Conservation (phyloP, 2,797 vertebrate genomes). For the Sus cebifrons region DNA sequence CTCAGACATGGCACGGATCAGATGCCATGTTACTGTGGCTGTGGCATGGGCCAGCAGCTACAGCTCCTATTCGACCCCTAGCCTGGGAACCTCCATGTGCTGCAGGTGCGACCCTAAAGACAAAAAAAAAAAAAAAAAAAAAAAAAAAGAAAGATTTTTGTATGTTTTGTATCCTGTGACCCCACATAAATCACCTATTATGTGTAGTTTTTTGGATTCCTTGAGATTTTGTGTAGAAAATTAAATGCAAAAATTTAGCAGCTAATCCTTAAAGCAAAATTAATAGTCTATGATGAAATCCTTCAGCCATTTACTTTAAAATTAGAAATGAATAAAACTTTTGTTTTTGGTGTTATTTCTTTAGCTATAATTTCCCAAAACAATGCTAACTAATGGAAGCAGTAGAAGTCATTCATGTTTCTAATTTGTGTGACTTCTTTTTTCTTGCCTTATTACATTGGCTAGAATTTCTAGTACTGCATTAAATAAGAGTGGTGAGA, state of each 20-base stretch:
- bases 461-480: too few species aligned
- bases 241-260: background rate
- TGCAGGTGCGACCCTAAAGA: too few species aligned
- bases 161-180: background rate
- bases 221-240: background rate
- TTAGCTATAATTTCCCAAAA: background rate
- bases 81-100: too few species aligned
- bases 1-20: too few species aligned
- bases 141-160: background rate
- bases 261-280: background rate
- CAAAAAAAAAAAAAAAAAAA: too few species aligned
- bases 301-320: background rate
- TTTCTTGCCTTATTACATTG: background rate
- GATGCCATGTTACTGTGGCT: too few species aligned
- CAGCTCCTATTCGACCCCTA: too few species aligned
- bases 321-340: background rate
- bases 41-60: too few species aligned
- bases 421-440: too few species aligned
- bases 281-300: background rate
- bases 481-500: too few species aligned
- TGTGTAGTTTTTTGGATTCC: background rate
- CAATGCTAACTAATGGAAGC: too few species aligned
- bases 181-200: background rate
- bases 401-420: too few species aligned
- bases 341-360: background rate